Evolutionary conservation across 1,140 invertebrate species (phyloP), one percentile per base, ranked within the genome.

Genomic region (Acromyrmex echinatior): DNA sequence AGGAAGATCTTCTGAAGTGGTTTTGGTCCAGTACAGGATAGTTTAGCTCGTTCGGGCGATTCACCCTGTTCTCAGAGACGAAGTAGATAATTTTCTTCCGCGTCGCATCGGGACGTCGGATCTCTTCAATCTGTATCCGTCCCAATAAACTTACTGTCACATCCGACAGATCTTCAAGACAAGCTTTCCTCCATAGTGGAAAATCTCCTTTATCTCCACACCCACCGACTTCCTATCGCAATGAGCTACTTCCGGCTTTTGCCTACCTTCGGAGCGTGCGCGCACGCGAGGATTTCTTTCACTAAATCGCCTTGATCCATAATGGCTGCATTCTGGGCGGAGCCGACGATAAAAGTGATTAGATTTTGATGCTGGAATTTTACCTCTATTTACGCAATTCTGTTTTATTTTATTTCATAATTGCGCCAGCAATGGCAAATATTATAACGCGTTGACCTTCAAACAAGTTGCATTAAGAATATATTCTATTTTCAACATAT

Each of bases 71-170:
- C 78, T 73, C 60, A n/a, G 76, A 90, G 87, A 90, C 87, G 87
- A 90, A 90, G 87, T 88, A 70, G 88, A 88, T 90, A 90, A 90
- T 90, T 90, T 88, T 88, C 87, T 84, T 78, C 25, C 58, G 31
- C 74, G 73, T 86, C 82, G 82, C 71, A 90, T 88, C 87, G 71
- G 66, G 45, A 73, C 60, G 76, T 86, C 62, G 86, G 76, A 89
- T 90, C 87, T 79, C 58, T 60, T 84, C 87, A 87, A 88, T 90
- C 88, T 82, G 88, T 90, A 90, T 88, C 85, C 87, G 74, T 56
- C 63, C 87, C 88, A 88, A 90, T 88, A 90, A 88, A 87, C 87
- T 90, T 87, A 82, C 84, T 87, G 88, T 88, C 88, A 88, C 87
- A 87, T 88, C 84, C 63, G 77, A 84, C 87, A 77, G 84, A 90